phyloP scores from a whole-genome alignment of 1,140 invertebrate genomes.

The Pygmarrhopalites habei region DNA sequence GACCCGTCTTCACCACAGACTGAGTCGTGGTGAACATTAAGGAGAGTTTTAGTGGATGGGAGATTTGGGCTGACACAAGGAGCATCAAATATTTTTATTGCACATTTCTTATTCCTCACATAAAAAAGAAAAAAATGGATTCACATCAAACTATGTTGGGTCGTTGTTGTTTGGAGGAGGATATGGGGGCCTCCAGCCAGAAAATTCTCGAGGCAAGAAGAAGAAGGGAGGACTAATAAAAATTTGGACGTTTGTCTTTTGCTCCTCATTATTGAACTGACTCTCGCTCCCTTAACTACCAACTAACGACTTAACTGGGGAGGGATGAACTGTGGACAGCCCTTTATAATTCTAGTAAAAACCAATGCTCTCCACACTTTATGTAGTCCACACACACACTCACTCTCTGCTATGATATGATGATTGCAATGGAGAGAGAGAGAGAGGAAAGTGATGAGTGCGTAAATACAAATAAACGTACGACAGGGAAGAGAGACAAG shows the following conservation, averaged over 20 bases:
- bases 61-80: constrained; percentile 4
- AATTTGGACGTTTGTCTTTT: background rate
- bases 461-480: background rate
- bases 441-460: no score
- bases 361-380: no score
- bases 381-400: no score
- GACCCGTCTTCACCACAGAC: no score
- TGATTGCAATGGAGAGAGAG: no score
- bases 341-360: no score
- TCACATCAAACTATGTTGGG: background rate
- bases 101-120: constrained; percentile 1
- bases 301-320: no score
- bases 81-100: constrained; percentile 2
- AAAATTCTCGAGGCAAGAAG: background rate
- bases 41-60: background rate
- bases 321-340: no score
- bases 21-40: no score
- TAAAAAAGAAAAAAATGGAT: background rate
- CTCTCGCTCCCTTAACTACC: no score
- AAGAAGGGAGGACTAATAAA: background rate
- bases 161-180: background rate
- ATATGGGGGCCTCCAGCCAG: background rate
- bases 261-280: background rate
- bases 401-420: no score
- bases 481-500: background rate